Base-by-base conservation (phyloP, 2,113 vertebrate species). In the Corythaeola cristata region DNA sequence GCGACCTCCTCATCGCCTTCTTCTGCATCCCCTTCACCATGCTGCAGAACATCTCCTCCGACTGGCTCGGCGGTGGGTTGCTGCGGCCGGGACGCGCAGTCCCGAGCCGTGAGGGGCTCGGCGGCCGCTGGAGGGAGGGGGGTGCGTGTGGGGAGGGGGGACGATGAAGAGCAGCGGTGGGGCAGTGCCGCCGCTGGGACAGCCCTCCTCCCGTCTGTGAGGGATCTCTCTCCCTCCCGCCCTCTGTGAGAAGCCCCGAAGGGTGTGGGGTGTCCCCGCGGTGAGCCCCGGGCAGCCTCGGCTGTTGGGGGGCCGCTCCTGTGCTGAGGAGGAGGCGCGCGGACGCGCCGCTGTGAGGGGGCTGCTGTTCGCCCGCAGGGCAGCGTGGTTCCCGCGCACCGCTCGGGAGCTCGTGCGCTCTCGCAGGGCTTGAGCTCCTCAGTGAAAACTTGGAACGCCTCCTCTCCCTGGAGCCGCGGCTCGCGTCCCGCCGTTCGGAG, bases 21-120 rank as follows among this genome's bases (percentile, higher is more conserved):
- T 98, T 98, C 97, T 98, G 98, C 84, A 97, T 98, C 53, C 98
- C 98, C 3, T 98, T 98, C 90, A 98, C 98, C 28, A 88, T 97
- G 97, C 93, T 98, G 22, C 98, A 98, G 94, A 98, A 98, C 94
- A 92, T 98, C 90, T 98, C 95, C 13, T 97, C 97, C 81, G 95
- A 97, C 95, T 98, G 98, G 98, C 90, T 97, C 3, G 98, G 98
- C 73, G 98, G 98, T 98, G 96, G 88, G 98, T 91, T 67, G 39
- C 39, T 11, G 39, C 8, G 50, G 50, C 23, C 50, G 50, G 50
- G 22, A 11, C 13, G 23, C 41, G 11, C 12, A 2, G 35, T 72
- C 26, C 60, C 28, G 56, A 55, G 77, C 37, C 4, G 52, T 17
- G 22, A 12, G 11, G 27, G 56, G 66, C 66, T 55, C 12, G 60